Percentiles rank a stretch among this genome's conserved stretches.
phyloP scores from a whole-genome alignment of 2,797 vertebrate species.

The Pseudochirops cupreus region DNA sequence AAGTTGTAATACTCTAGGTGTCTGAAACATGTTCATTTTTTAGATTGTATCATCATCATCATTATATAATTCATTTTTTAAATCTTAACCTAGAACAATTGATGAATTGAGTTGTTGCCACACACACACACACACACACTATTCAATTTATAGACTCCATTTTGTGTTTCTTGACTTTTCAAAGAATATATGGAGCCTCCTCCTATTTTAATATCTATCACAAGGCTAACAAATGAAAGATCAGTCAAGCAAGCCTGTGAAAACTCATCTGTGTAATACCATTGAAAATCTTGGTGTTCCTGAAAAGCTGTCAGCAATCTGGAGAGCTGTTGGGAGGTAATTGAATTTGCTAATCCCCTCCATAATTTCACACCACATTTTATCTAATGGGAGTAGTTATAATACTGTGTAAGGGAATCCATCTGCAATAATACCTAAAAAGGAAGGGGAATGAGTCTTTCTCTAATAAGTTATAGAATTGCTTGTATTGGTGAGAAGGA shows the following conservation, averaged over 20 bases:
- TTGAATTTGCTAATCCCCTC: constrained; percentile 36
- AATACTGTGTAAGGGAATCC: not conserved
- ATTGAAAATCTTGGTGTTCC: constrained; percentile 28
- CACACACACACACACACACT: too few species aligned
- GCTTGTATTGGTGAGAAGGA: not conserved
- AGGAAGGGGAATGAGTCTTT: not conserved
- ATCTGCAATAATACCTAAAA: not conserved
- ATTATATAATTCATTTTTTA: too few species aligned
- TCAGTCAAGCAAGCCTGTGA: not conserved
- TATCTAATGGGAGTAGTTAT: not conserved
- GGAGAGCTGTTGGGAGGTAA: not conserved
- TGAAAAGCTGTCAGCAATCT: not conserved
- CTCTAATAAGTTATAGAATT: not conserved
- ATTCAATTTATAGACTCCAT: not conserved
- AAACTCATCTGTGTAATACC: constrained; percentile 17
- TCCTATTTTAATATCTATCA: not conserved
- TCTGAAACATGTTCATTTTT: not conserved
- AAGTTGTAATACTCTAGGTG: not conserved
- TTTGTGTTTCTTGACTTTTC: not conserved
- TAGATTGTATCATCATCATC: not conserved
- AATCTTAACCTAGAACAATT: not conserved
- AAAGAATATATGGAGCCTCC: not conserved
- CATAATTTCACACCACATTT: constrained; percentile 1
- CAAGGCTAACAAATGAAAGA: constrained; percentile 52
- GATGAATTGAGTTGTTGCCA: not conserved